phyloP scores from a whole-genome alignment of 1,140 invertebrate species.

The Chrysopa pallens region DNA sequence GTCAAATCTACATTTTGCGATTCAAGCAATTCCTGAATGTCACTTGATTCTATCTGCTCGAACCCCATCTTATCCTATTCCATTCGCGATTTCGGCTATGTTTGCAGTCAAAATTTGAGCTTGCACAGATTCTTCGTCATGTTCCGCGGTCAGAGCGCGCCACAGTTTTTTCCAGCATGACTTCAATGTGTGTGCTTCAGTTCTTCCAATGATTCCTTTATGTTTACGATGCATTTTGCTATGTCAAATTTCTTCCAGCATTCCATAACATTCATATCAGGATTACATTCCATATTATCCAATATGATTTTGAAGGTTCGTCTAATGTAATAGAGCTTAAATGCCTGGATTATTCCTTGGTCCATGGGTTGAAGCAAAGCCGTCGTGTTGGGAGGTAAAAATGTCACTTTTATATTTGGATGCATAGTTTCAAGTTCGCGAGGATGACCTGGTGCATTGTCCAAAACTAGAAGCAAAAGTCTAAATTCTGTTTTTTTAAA shows the following conservation, averaged over 20 bases:
- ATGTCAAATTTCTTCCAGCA: neutral
- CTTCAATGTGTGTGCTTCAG: neutral
- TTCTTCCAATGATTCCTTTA: neutral
- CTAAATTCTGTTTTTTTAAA: slow-evolving; percentile 16
- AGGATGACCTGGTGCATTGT: slow-evolving; percentile 9
- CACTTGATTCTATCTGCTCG: neutral
- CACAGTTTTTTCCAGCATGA: neutral
- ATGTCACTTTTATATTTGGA: slow-evolving; percentile 13
- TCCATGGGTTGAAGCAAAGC: slow-evolving; percentile 20
- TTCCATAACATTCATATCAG: neutral
- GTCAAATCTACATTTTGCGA: neutral
- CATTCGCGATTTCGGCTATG: neutral
- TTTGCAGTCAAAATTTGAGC: too few relatives aligned
- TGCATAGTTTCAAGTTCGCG: slow-evolving; percentile 4
- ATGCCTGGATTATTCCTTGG: slow-evolving; percentile 16
- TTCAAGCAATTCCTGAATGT: neutral
- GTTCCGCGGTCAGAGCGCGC: too few relatives aligned
- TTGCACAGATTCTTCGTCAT: too few relatives aligned
- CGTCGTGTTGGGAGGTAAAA: slow-evolving; percentile 15
- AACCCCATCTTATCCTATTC: neutral
- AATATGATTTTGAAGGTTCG: slow-evolving; percentile 2
- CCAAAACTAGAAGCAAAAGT: slow-evolving; percentile 14
- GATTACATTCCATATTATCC: slow-evolving; percentile 2
- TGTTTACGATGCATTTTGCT: neutral
- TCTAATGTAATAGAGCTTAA: slow-evolving; percentile 6